Base-by-base conservation (phyloP, 2,797 vertebrate species). In the Luscinia megarhynchos region DNA sequence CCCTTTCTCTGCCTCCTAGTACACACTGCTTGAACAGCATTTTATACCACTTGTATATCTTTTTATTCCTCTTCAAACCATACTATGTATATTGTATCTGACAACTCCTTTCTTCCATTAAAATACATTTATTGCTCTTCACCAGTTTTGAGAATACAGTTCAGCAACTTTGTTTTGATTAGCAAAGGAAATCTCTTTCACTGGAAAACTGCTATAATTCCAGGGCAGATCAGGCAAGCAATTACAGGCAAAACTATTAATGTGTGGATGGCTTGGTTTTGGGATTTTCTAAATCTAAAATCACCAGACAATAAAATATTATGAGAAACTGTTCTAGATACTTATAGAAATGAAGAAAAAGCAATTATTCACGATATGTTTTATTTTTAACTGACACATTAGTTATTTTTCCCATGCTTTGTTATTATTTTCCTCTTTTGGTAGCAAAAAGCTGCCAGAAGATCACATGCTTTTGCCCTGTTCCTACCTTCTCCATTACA, bases 401-500 rank as follows among this genome's bases (percentile, higher is more conserved):
- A 34, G 27, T 72, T 73, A 40, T 77, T 88, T 88, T 72, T 11
- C 12, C 24, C 8, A 16, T 6, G 6, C 9, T 63, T 76, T 7
- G 30, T 59, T 53, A 36, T 4, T 21, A 24, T 81, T 89, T 51
- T 73, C 18, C 24, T 67, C 24, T 55, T 54, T 36, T 70, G 17
- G 21, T 70, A 59, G 24, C 21, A 50, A 19, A 54, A 51, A 45
- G 7, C 46, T 89, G 32, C 45, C 38, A 64, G 30, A 67, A 34
- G 6, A 24, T 57, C 38, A 17, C 0, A 0, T 54, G 16, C 41
- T n/a, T 3, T 59, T 72, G 18, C 22, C 34, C 29, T 50, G 3
- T 34, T 73, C 13, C 34, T 82, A 40, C 50, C 11, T 3, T 10
- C 54, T 76, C 36, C 8, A 1, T 90, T 78, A 9, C 2, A 3